These are phyloP conservation scores for Tetramorium parvispinum DNA, from an alignment of 1,140 invertebrate genomes.

Conservation along the genomic window DNA sequence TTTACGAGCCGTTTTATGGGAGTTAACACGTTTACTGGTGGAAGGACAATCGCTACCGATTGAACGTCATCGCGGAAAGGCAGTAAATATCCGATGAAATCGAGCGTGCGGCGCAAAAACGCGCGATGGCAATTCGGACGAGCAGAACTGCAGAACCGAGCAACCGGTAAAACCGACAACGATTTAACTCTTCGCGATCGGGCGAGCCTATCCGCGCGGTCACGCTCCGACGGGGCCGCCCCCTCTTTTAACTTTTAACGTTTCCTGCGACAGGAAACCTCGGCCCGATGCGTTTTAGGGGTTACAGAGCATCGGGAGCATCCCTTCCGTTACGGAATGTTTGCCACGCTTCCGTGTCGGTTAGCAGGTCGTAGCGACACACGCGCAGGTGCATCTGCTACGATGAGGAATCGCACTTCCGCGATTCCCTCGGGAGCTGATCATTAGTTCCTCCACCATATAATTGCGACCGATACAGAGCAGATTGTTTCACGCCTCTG, in stretches of 20 bases:
- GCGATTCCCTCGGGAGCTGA: not conserved
- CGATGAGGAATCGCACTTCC: conserved; percentile 33
- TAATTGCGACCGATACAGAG: conserved; percentile 1
- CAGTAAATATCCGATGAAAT: conserved; percentile 64
- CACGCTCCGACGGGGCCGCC: conserved; percentile 65
- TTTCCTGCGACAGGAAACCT: conserved; percentile 79
- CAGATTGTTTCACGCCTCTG: conserved; percentile 18
- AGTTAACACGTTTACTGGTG: not conserved
- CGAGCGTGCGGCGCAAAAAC: conserved; percentile 62
- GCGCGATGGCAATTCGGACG: conserved; percentile 36
- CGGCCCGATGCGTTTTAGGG: conserved; percentile 73
- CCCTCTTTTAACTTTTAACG: conserved; percentile 64
- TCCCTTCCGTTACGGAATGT: conserved; percentile 75
- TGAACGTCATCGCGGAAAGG: not conserved
- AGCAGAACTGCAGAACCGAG: conserved; percentile 53
- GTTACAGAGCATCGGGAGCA: conserved; percentile 70
- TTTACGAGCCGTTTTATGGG: conserved; percentile 28
- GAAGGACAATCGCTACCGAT: not conserved
- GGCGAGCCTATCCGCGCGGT: conserved; percentile 56
- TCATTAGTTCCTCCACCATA: not conserved
- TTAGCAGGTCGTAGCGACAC: conserved; percentile 43
- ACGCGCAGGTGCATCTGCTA: conserved; percentile 62
- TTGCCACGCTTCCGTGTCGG: conserved; percentile 72
- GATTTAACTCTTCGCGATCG: conserved; percentile 63
- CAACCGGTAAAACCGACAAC: conserved; percentile 65